Percentiles rank a stretch among this genome's conserved stretches.
Evolutionary conservation across 2,888 invertebrate genomes (phyloP).

Genomic region (Balanococcus diminutus): DNA sequence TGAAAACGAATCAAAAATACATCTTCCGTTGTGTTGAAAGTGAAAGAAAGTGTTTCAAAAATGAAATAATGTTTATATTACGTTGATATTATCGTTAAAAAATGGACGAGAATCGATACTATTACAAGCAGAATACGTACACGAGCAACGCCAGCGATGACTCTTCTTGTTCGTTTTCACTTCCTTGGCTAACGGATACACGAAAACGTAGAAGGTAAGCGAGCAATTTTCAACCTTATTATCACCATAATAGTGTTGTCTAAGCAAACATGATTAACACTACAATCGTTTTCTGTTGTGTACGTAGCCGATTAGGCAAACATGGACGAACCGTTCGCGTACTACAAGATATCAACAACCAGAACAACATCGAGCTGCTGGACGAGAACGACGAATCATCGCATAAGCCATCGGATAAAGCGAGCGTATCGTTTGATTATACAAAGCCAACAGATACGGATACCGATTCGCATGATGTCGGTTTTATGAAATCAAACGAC

Average conservation of each 20-base stretch:
- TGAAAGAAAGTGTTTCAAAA: not conserved
- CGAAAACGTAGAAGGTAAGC: slow-evolving; percentile 40
- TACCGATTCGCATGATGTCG: not conserved
- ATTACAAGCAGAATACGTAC: not conserved
- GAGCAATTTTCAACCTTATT: not conserved
- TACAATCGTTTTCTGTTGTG: not conserved
- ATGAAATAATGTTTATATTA: not conserved
- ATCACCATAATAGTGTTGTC: not conserved
- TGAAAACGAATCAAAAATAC: not conserved
- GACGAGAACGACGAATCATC: not conserved
- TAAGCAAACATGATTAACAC: not conserved
- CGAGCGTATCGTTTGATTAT: not conserved
- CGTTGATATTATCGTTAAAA: not conserved
- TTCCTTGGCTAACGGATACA: slow-evolving; percentile 29
- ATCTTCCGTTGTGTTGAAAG: not conserved
- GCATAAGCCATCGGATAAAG: not conserved
- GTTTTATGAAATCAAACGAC: slow-evolving; percentile 2
- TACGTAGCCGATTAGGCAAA: slow-evolving; percentile 20
- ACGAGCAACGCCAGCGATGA: slow-evolving; percentile 31
- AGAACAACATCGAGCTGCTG: not conserved
- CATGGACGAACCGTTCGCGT: not conserved
- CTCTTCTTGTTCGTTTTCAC: not conserved
- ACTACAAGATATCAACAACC: slow-evolving; percentile 8
- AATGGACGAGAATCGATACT: slow-evolving; percentile 26
- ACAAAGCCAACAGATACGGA: not conserved